Evolutionary conservation across 1,140 invertebrate species (phyloP), one percentile per base, ranked within the genome.

Genomic region (Lithobius niger): DNA sequence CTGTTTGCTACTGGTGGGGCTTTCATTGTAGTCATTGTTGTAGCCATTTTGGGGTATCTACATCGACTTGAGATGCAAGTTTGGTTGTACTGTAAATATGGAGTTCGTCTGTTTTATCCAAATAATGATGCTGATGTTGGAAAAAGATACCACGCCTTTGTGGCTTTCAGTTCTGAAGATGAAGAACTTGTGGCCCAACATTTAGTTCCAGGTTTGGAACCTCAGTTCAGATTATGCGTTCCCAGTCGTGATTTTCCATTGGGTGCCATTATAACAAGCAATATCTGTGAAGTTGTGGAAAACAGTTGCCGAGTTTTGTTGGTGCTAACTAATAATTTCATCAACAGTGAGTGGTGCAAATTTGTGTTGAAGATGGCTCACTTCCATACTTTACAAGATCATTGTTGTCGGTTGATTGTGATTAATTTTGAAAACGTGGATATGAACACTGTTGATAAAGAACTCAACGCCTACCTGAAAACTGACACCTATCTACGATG

Each of bases 401-500:
- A 49, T 1, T 43, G 59, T 0, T 55, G 64, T 48, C 61, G 66
- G 10, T 54, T 68, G 19, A 61, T 69, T 15, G 59, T 69, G 10
- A 54, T 69, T 22, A 49, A 64, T 0, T 15, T 65, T 4, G 66
- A 63, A 19, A 63, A 67, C 16, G 45, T 68, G 1, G 28, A 52
- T 0, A 48, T 56, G 45, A 57, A 65, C 26, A 86, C 92, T 66
- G 51, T 74, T 27, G 70, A 71, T 44, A 59, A 65, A 15, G 68
- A 72, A 47, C 60, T 73, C 10, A 59, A 65, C 49, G 44, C 66
- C 16, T 73, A 69, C 60, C 60, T 72, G 18, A 69, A 70, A 45
- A 69, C 65, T 28, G 67, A 65, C 58, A 90, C 88, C 3, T 67
- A 86, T 81, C 72, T 94, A 62, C 83, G 88, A 65, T 92, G 88